Percentiles rank a stretch among this genome's conserved stretches.
These are phyloP conservation scores for Sipha maydis DNA, from an alignment of 2,888 invertebrate genomes.

Conservation along the genomic window DNA sequence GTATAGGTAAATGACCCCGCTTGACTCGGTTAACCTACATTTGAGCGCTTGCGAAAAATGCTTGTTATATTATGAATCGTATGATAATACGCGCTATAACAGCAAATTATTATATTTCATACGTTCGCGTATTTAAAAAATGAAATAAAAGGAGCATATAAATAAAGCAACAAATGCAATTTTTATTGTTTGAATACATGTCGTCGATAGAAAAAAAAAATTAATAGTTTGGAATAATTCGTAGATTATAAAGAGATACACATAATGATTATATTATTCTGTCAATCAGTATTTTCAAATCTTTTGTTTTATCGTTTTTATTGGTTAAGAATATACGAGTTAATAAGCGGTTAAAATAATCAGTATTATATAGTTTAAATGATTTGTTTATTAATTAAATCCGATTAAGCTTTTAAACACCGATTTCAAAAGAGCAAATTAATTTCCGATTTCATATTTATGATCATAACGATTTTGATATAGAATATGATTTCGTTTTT, in stretches of 20 bases:
- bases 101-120: not conserved
- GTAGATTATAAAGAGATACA: not conserved
- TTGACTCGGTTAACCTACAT: slow-evolving; percentile 50
- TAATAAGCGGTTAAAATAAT: not conserved
- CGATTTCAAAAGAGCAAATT: slow-evolving; percentile 32
- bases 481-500: slow-evolving; percentile 14
- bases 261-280: not conserved
- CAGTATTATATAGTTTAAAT: not conserved
- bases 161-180: not conserved
- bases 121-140: not conserved
- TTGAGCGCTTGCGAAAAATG: slow-evolving; percentile 12
- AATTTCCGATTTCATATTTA: slow-evolving; percentile 38
- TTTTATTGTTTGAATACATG: not conserved
- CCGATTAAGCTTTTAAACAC: not conserved
- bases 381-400: slow-evolving; percentile 3
- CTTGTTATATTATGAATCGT: not conserved
- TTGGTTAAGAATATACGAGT: not conserved
- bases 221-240: not conserved
- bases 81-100: not conserved
- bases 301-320: slow-evolving; percentile 15
- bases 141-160: not conserved
- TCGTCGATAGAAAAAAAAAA: not conserved
- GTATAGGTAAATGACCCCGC: slow-evolving; percentile 55
- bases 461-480: slow-evolving; percentile 2
- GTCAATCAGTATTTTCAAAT: slow-evolving; percentile 13